Percentiles rank a stretch among this genome's conserved stretches.
Conservation (phyloP, 2,113 vertebrate genomes). For the Pangasianodon hypophthalmus region DNA sequence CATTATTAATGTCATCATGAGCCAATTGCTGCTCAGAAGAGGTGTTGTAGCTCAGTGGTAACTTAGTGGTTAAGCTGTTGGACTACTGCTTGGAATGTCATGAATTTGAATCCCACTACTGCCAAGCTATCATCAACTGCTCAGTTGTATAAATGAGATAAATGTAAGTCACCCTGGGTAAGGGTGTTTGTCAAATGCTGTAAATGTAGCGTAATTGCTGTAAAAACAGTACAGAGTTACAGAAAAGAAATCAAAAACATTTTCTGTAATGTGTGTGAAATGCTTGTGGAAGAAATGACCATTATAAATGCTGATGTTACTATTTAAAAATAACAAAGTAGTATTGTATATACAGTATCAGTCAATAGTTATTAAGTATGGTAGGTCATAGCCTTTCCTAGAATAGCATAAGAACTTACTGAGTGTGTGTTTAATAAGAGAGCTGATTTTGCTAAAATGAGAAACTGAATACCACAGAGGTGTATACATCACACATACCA, state of each 20-base stretch:
- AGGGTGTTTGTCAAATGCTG: too few species aligned
- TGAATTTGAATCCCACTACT: too few species aligned
- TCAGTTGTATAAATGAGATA: too few species aligned
- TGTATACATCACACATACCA: constrained; percentile 15
- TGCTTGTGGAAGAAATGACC: constrained; percentile 4
- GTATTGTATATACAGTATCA: constrained; percentile 21
- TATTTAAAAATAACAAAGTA: constrained; percentile 37
- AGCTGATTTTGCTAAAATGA: constrained; percentile 41
- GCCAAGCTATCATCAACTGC: too few species aligned
- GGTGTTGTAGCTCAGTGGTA: too few species aligned
- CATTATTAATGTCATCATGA: too few species aligned
- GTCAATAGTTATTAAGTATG: constrained; percentile 20
- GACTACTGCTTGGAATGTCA: too few species aligned
- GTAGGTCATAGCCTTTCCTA: constrained; percentile 28
- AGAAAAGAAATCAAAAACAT: background rate
- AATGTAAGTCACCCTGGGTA: too few species aligned
- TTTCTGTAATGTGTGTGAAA: background rate
- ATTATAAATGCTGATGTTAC: constrained; percentile 39
- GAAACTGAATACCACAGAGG: constrained; percentile 31
- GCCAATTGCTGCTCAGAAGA: background rate
- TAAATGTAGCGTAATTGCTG: background rate
- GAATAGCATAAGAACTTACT: constrained; percentile 16
- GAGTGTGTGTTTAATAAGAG: constrained; percentile 32
- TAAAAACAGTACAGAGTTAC: constrained; percentile 13
- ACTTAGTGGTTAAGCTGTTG: too few species aligned